Conservation (phyloP, 2,888 invertebrate genomes). For the Oxystoma pomonae region DNA sequence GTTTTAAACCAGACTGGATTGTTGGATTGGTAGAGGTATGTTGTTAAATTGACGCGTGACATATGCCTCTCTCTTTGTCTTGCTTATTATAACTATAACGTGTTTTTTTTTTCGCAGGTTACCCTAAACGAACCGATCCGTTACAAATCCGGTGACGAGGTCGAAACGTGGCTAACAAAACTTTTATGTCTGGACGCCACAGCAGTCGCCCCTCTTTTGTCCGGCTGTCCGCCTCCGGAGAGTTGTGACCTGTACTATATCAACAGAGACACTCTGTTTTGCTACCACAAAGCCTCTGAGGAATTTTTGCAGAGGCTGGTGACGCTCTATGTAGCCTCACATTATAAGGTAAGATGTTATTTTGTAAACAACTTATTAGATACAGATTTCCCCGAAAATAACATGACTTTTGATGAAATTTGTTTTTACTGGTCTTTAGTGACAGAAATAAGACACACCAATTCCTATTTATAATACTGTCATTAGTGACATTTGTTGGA, state of each 20-base stretch:
- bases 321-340: conserved; percentile 92
- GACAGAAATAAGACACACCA: no score
- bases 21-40: no score
- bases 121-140: conserved; percentile 92
- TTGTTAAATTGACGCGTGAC: no score
- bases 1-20: no score
- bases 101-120: conserved; percentile 52
- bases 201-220: conserved; percentile 58
- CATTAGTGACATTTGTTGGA: background rate
- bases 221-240: conserved; percentile 86
- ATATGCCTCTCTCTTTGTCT: no score
- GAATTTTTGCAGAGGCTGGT: conserved; percentile 89
- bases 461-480: no score
- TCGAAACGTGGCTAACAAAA: conserved; percentile 89
- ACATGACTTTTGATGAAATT: no score
- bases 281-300: conserved; percentile 91
- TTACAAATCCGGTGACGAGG: conserved; percentile 79
- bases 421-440: no score
- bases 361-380: background rate
- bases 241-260: conserved; percentile 86
- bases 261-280: conserved; percentile 91
- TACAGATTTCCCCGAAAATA: no score
- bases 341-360: conserved; percentile 78
- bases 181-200: conserved; percentile 89
- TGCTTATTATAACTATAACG: no score